phyloP scores from a whole-genome alignment of 2,797 vertebrate species.

The Tapera naevia region DNA sequence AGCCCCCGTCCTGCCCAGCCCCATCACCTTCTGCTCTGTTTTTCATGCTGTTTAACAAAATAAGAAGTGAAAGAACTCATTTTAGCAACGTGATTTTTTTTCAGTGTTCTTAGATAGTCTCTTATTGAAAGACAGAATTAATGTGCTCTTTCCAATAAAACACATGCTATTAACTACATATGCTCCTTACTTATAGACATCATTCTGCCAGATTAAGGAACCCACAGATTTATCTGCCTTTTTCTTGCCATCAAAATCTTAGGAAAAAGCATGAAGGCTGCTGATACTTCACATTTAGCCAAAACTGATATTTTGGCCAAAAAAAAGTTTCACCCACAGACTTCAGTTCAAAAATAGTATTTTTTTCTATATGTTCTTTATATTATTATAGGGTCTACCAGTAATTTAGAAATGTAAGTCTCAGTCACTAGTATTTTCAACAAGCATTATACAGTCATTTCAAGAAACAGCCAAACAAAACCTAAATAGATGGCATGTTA shows the following conservation, averaged over 20 bases:
- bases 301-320: neutral
- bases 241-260: neutral
- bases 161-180: neutral
- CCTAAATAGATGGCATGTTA: neutral
- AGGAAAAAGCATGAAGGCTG: neutral
- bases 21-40: accelerated
- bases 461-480: neutral
- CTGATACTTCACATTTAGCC: neutral
- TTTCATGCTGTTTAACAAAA: neutral
- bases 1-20: neutral
- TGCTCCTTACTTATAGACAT: neutral
- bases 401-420: neutral
- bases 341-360: neutral
- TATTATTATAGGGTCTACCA: neutral
- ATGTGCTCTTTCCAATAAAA: neutral
- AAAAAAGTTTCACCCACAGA: neutral
- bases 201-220: neutral
- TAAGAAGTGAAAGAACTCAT: neutral
- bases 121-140: neutral
- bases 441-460: accelerated
- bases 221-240: neutral
- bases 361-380: neutral
- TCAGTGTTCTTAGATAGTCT: neutral
- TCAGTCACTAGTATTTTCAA: neutral
- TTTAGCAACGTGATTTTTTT: neutral